A percentile compares a stretch with the other conserved stretches of the same genome.
phyloP scores from a whole-genome alignment of 2,113 vertebrate species.

The Gymnobelideus leadbeateri region DNA sequence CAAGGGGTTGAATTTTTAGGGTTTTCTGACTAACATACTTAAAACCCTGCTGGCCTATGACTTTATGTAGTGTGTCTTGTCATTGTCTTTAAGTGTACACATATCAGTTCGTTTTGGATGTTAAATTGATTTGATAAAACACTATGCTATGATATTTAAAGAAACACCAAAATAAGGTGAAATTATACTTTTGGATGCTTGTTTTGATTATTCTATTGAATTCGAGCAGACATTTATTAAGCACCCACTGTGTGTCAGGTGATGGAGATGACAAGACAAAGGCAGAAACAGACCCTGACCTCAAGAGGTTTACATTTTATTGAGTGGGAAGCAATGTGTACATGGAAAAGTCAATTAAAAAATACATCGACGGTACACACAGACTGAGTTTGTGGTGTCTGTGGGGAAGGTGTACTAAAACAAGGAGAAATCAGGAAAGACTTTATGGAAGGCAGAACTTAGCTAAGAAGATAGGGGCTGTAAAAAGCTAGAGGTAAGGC shows the following conservation, averaged over 20 bases:
- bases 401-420: neutral
- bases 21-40: constrained; percentile 70
- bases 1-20: constrained; percentile 68
- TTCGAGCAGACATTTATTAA: neutral
- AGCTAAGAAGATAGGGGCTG: neutral
- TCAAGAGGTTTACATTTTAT: neutral
- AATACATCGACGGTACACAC: neutral
- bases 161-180: neutral
- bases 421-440: neutral
- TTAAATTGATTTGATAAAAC: constrained; percentile 34
- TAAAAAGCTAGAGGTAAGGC: neutral
- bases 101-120: neutral
- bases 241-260: neutral
- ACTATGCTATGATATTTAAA: neutral
- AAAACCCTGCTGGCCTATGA: neutral
- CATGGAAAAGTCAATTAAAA: neutral
- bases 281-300: neutral
- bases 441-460: neutral
- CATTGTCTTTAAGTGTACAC: neutral
- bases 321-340: neutral
- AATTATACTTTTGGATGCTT: neutral
- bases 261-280: neutral
- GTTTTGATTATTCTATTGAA: neutral
- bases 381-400: neutral
- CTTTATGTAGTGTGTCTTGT: constrained; percentile 16